Conservation (phyloP, 2,113 vertebrate species). For the Fulica atra region DNA sequence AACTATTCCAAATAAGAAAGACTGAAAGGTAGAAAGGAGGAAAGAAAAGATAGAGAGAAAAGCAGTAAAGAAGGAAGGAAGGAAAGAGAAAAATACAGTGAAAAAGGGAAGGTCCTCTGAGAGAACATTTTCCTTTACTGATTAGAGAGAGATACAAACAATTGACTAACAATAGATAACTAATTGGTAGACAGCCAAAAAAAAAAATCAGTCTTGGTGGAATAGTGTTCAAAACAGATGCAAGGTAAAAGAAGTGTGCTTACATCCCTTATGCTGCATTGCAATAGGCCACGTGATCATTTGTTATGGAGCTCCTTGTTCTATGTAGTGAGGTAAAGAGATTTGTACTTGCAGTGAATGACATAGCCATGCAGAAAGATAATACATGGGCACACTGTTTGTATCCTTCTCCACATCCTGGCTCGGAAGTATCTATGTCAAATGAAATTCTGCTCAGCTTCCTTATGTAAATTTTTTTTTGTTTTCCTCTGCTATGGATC, state of each 20-base stretch:
- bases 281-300: neutral
- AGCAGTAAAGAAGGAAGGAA: neutral
- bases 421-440: neutral
- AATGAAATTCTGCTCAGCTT: neutral
- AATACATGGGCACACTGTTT: neutral
- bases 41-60: neutral
- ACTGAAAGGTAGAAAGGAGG: neutral
- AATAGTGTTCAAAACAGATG: neutral
- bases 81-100: neutral
- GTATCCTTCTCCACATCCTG: neutral
- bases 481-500: neutral
- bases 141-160: neutral
- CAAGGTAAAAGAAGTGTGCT: neutral
- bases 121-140: neutral
- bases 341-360: neutral
- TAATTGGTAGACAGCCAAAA: neutral
- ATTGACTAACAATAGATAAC: neutral
- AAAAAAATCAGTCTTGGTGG: neutral
- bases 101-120: neutral
- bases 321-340: neutral
- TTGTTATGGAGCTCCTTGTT: neutral
- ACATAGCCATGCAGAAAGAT: neutral
- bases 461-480: neutral
- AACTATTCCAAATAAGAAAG: neutral
- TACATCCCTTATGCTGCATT: neutral